Base-by-base conservation (phyloP, 2,113 vertebrate species). In the Zootoca vivipara region DNA sequence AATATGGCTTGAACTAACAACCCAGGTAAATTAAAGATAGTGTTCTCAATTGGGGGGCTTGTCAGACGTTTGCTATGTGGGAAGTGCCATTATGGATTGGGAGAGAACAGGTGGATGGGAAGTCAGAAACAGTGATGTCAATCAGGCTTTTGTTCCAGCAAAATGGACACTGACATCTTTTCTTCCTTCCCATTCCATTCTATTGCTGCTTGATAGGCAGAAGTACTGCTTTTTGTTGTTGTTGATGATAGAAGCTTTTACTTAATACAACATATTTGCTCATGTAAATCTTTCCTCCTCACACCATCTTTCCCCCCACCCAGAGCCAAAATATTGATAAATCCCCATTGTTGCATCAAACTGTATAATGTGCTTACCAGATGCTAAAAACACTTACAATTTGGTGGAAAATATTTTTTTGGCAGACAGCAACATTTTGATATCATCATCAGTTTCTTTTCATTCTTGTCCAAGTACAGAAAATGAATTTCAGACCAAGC, bases 141-240 rank as follows among this genome's bases (percentile, higher is more conserved):
- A 2, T 26, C 70, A 62, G 0, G 0, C 13, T 88, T 92, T 12
- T 90, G 85, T 89, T 84, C 4, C 72, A 75, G 40, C 0, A 4
- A 33, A 92, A 86, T 87, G 28, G 74, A 89, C 87, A 83, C 18
- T 85, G 85, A 85, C 86, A 89, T 90, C 78, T 91, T 92, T 7
- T 38, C 28, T 26, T 46, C 9, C 83, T 82, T 88, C 30, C 58
- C 30, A 83, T 87, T 91, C 89, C 89, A 65, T 74, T 93, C 78
- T 24, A 85, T 78, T 0, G 69, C 38, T 84, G 20, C 24, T 82
- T 79, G 22, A 82, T 74, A 74, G 56, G 26, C 3, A 42, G 10
- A 16, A 46, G 24, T n/a, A 35, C 30, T 75, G 28, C 28, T 74
- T 64, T 74, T n/a, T n/a, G n/a, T n/a, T 82, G 42, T 46, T 46